A percentile compares a stretch with the other conserved stretches of the same genome.
Conservation (phyloP, 2,113 vertebrate species). For the Ciconia stormi region DNA sequence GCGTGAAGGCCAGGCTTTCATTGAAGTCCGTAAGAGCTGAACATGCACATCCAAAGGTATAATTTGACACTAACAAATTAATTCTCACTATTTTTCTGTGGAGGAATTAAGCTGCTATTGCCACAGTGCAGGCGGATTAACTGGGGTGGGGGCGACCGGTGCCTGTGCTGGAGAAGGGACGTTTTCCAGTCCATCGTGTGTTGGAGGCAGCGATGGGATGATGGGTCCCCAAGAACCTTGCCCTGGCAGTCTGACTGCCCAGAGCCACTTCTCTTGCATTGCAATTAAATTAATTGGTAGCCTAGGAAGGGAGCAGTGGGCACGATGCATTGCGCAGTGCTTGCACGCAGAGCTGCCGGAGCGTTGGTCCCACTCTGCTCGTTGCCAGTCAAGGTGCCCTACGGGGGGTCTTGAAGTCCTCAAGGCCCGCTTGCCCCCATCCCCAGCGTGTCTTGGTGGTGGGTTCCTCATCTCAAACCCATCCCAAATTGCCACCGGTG, state of each 20-base stretch:
- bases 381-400: not conserved
- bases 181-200: rapidly evolving
- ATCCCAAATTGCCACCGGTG: rapidly evolving
- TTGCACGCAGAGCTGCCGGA: not conserved
- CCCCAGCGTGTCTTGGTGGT: rapidly evolving
- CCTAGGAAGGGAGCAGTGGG: not conserved
- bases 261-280: not conserved
- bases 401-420: rapidly evolving
- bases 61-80: slow-evolving; percentile 7
- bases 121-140: not conserved
- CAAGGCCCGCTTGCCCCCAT: rapidly evolving
- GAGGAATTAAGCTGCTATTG: not conserved
- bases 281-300: not conserved
- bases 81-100: not conserved
- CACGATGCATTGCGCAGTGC: rapidly evolving
- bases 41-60: not conserved
- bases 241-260: not conserved
- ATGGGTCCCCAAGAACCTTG: not conserved
- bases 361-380: not conserved
- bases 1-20: not conserved
- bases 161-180: not conserved
- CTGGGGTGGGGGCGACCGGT: not conserved
- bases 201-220: not conserved
- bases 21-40: not conserved
- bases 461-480: not conserved